These are phyloP conservation scores for Drosophila tanythrix DNA, from an alignment of 2,888 invertebrate species.

Conservation along the genomic window DNA sequence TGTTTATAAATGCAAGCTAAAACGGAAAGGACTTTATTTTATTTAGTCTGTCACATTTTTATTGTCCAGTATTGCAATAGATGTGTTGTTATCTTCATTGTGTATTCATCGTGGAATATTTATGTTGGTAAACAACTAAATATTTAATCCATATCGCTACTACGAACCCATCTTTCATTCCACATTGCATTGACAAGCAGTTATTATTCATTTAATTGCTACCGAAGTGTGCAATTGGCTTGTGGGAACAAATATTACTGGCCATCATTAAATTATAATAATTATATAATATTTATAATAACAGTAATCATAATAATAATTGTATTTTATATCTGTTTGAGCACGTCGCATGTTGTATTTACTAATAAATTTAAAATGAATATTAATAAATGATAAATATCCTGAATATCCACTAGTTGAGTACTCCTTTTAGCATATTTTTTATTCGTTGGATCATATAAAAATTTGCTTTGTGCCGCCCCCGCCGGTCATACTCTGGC, in stretches of 20 bases:
- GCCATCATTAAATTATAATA: neutral
- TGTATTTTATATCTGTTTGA: neutral
- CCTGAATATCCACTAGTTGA: neutral
- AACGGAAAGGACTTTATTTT: neutral
- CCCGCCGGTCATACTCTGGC: slow-evolving; percentile 38
- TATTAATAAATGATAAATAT: neutral
- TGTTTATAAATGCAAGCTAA: neutral
- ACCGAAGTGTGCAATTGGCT: no score
- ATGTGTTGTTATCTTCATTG: neutral
- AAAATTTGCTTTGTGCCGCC: slow-evolving; percentile 52
- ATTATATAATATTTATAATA: neutral
- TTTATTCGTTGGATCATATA: slow-evolving; percentile 22
- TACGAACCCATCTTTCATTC: slow-evolving; percentile 7
- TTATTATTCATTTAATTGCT: slow-evolving; percentile 14
- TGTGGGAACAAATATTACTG: neutral
- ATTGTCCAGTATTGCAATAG: neutral
- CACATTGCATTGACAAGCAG: slow-evolving; percentile 60
- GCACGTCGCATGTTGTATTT: neutral
- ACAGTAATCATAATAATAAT: neutral
- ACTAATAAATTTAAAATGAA: neutral
- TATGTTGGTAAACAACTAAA: slow-evolving; percentile 29
- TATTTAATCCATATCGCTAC: slow-evolving; percentile 36
- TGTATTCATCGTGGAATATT: neutral
- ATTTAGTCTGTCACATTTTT: neutral
- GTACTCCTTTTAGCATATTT: neutral